Percentiles rank a stretch among this genome's conserved stretches.
Conservation (phyloP, 1,140 invertebrate species). For the Ceratina calcarata region DNA sequence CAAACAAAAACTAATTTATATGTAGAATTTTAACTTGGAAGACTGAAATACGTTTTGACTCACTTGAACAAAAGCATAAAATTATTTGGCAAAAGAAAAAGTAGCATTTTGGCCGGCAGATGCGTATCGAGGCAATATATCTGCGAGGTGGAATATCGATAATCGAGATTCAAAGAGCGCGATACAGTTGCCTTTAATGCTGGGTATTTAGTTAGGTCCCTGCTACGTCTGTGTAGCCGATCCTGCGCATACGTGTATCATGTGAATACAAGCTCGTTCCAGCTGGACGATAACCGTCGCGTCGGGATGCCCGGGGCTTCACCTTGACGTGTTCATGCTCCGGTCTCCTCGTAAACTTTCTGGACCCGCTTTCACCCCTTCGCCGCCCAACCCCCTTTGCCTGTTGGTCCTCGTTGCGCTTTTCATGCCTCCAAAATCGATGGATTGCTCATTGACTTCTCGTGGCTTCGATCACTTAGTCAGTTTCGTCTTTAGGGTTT, state of each 20-base stretch:
- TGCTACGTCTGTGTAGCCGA: slow-evolving; percentile 15
- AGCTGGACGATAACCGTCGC: slow-evolving; percentile 57
- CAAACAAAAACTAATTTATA: no score
- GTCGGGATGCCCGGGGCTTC: slow-evolving; percentile 54
- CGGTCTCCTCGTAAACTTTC: slow-evolving; percentile 68
- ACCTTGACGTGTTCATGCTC: slow-evolving; percentile 69
- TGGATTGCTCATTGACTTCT: background rate
- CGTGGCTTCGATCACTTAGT: background rate
- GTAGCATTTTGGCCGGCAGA: background rate
- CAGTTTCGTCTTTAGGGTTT: no score
- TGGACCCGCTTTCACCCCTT: slow-evolving; percentile 37
- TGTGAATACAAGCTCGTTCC: slow-evolving; percentile 5
- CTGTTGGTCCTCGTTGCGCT: background rate
- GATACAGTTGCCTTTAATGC: slow-evolving; percentile 62
- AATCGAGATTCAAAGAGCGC: slow-evolving; percentile 61
- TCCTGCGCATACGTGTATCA: slow-evolving; percentile 23
- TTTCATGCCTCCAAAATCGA: background rate
- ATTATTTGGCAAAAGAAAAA: background rate
- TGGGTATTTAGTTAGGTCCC: slow-evolving; percentile 54
- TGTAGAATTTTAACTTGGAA: no score
- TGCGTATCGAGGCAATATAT: slow-evolving; percentile 34
- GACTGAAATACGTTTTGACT: no score
- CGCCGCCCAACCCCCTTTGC: slow-evolving; percentile 19
- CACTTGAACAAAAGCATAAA: no score
- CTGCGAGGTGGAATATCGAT: slow-evolving; percentile 50